A percentile compares a stretch with the other conserved stretches of the same genome.
Conservation (phyloP, 2,113 vertebrate genomes). For the Platichthys stellatus region DNA sequence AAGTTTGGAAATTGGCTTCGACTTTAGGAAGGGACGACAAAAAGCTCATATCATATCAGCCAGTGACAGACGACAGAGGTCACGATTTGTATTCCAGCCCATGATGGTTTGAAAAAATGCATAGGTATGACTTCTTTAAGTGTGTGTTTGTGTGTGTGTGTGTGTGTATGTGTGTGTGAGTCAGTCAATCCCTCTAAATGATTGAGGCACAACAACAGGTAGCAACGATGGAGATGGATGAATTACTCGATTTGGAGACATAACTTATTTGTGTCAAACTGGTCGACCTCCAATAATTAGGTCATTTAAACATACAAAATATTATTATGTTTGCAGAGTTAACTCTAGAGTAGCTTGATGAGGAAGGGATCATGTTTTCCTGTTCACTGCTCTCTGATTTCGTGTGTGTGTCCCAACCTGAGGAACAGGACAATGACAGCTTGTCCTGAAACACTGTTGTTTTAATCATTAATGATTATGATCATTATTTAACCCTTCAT, state of each 20-base stretch:
- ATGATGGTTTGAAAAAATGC: conserved; percentile 50
- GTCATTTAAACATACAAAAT: background rate
- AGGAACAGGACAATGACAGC: conserved; percentile 31
- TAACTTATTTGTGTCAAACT: conserved; percentile 44
- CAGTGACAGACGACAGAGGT: conserved; percentile 49
- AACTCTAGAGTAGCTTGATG: conserved; percentile 4
- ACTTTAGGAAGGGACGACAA: background rate
- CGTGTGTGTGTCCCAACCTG: no score
- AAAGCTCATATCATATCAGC: conserved; percentile 49
- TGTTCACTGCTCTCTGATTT: no score
- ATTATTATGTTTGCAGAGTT: conserved; percentile 13
- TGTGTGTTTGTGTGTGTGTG: conserved; percentile 31
- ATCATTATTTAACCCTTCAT: conserved; percentile 17
- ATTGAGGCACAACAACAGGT: conserved; percentile 40
- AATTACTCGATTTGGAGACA: conserved; percentile 39
- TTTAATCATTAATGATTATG: conserved; percentile 39
- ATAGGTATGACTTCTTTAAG: conserved; percentile 57
- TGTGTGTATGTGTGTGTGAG: conserved; percentile 35
- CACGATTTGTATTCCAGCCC: conserved; percentile 66
- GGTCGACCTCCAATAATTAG: conserved; percentile 3
- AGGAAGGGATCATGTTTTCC: background rate
- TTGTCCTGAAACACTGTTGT: conserved; percentile 24
- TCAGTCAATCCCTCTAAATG: conserved; percentile 55
- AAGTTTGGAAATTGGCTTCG: conserved; percentile 22
- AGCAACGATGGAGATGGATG: conserved; percentile 49